Base-by-base conservation (phyloP, 1,140 invertebrate genomes). In the Aphelinus certus region DNA sequence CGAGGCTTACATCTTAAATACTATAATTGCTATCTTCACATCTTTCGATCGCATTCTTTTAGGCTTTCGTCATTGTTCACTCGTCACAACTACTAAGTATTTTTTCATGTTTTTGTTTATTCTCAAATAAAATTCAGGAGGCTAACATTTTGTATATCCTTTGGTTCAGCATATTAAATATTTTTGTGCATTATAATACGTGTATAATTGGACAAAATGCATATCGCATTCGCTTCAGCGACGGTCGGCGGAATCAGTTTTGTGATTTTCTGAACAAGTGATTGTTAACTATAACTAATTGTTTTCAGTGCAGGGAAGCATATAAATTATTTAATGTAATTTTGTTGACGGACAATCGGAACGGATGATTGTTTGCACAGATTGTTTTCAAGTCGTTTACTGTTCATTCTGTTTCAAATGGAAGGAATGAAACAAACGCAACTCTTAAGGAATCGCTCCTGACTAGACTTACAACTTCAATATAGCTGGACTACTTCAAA, bases 281-380 rank as follows among this genome's bases (percentile, higher is more conserved):
- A 57, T 67, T 55, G 53, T 5, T 67, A 46, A 56, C 9, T 46
- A 46, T 56, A 56, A 67, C n/a, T 26, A 26, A 60, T 60, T 60
- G 26, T 26, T 58, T 60, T 4, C n/a, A 43, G 65, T 57, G 53
- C 51, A 3, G 9, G 65, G 51, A 67, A 67, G 65, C 65, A 56
- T 45, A 6, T 58, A 56, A 7, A 47, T 9, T 47, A 47, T 67
- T 58, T 46, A 56, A 69, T 57, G n/a, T 46, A 7, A 57, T 45
- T 46, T 60, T 58, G 56, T 65, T 7, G 63, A 67, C 43, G 53
- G n/a, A 51, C 63, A 49, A 64, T 65, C 48, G 63, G 63, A 64
- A 4, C 2, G 9, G 49, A n/a, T 58, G 63, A 65, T 65, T 43
- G 47, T 49, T 26, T 42, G 26, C 26, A 26, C 26, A 26, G 26